These are phyloP conservation scores for Danio tinwini DNA, from an alignment of 2,797 vertebrate species.

Conservation along the genomic window DNA sequence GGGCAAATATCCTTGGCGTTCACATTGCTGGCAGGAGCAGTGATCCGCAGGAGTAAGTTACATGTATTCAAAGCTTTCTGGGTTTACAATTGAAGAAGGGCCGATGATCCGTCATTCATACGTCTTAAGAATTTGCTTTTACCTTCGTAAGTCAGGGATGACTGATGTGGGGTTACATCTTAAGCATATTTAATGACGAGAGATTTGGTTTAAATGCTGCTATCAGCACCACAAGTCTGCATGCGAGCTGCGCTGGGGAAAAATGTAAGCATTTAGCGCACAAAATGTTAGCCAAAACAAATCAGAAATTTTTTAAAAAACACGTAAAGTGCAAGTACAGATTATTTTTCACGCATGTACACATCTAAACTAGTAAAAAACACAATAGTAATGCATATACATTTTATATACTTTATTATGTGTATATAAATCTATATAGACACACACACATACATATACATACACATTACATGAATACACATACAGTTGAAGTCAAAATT, in stretches of 20 bases:
- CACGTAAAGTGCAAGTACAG: too few species aligned
- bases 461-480: too few species aligned
- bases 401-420: too few species aligned
- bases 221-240: not conserved
- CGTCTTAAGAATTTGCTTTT: constrained; percentile 12
- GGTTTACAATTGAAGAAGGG: constrained; percentile 26
- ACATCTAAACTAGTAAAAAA: too few species aligned
- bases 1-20: constrained; percentile 39
- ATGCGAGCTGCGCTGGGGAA: not conserved
- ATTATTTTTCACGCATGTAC: too few species aligned
- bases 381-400: too few species aligned
- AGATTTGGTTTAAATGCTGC: constrained; percentile 42
- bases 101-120: constrained; percentile 30
- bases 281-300: not conserved
- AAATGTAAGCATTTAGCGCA: not conserved
- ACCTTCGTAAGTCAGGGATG: constrained; percentile 11
- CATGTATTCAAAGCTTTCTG: constrained; percentile 22
- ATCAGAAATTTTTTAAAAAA: not conserved
- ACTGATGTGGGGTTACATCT: constrained; percentile 28
- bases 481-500: too few species aligned
- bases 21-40: constrained; percentile 19
- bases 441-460: too few species aligned
- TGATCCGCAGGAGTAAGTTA: constrained; percentile 12
- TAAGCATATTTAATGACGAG: constrained; percentile 36
- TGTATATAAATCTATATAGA: too few species aligned